These are phyloP conservation scores for Drosophila athabasca DNA, from an alignment of 1,140 invertebrate species.

Conservation along the genomic window DNA sequence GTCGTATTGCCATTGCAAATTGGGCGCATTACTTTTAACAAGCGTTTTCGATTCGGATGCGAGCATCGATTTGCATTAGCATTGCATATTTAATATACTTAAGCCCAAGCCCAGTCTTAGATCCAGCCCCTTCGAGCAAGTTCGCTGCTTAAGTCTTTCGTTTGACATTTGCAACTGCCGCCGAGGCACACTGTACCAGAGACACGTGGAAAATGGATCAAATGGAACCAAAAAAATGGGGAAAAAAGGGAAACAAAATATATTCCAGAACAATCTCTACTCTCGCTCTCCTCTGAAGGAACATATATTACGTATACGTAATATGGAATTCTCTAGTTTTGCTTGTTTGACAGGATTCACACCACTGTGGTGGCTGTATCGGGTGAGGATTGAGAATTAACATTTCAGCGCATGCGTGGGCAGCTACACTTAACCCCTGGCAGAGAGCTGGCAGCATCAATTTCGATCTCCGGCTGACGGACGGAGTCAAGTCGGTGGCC, in stretches of 20 bases:
- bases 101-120: constrained; percentile 21
- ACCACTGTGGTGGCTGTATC: constrained; percentile 33
- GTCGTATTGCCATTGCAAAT: constrained; percentile 39
- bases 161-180: constrained; percentile 70
- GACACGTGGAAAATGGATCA: neutral
- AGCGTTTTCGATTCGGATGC: constrained; percentile 56
- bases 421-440: constrained; percentile 52
- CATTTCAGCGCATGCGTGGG: constrained; percentile 65
- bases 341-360: too few relatives aligned
- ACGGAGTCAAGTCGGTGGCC: constrained; percentile 45
- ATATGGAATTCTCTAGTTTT: too few relatives aligned
- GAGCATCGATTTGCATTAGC: constrained; percentile 57
- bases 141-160: constrained; percentile 78
- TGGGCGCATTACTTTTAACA: constrained; percentile 76
- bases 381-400: constrained; percentile 18
- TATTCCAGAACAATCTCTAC: neutral
- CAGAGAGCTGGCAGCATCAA: constrained; percentile 33
- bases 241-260: too few relatives aligned
- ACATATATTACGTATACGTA: too few relatives aligned
- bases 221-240: too few relatives aligned
- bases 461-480: constrained; percentile 32
- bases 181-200: constrained; percentile 32
- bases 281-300: too few relatives aligned
- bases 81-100: constrained; percentile 72
- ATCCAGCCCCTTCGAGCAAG: constrained; percentile 37